Conservation (phyloP, 2,888 invertebrate species). For the Calliphora vomitoria region DNA sequence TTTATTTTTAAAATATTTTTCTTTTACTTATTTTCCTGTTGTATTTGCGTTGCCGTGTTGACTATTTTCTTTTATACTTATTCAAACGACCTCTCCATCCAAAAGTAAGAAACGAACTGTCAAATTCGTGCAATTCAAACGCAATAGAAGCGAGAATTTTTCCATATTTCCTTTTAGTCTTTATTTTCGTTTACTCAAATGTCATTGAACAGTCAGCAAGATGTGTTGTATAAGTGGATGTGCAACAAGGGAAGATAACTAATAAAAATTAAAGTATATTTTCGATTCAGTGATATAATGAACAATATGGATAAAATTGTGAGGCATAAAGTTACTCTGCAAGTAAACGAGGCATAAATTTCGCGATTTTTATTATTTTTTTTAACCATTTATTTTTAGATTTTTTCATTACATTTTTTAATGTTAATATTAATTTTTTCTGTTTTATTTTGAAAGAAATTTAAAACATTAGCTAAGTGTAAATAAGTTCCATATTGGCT, state of each 20-base stretch:
- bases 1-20: constrained; percentile 63
- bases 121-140: constrained; percentile 69
- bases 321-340: too few species aligned
- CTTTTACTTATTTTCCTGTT: constrained; percentile 58
- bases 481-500: too few species aligned
- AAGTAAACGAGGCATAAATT: too few species aligned
- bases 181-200: constrained; percentile 37
- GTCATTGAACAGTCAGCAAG: constrained; percentile 33
- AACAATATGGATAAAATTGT: too few species aligned
- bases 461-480: too few species aligned
- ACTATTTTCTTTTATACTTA: constrained; percentile 72
- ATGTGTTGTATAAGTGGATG: constrained; percentile 41
- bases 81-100: constrained; percentile 81
- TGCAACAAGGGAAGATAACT: not conserved
- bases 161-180: constrained; percentile 26
- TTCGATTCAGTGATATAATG: too few species aligned
- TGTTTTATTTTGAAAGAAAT: too few species aligned
- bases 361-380: too few species aligned
- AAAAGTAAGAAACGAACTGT: constrained; percentile 83
- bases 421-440: too few species aligned
- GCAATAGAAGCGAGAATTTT: constrained; percentile 52
- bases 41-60: constrained; percentile 55
- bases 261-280: not conserved
- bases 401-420: too few species aligned
- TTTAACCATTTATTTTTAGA: too few species aligned